These are phyloP conservation scores for Montipora sp. DNA, from an alignment of 64 coral and sea anemone genomes.

Conservation along the genomic window DNA sequence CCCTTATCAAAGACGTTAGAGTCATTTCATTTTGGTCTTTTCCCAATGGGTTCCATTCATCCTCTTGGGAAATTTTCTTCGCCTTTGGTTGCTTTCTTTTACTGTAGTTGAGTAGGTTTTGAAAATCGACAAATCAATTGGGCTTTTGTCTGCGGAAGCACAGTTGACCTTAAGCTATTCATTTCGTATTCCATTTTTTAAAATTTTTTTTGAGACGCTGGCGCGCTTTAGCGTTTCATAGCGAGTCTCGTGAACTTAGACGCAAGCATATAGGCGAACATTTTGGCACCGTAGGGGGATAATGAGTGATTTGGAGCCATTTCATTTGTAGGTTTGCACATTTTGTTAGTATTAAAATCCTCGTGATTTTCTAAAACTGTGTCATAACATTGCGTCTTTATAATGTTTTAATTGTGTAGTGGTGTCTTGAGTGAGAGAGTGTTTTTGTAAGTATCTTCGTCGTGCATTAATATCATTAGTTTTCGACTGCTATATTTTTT, in stretches of 20 bases:
- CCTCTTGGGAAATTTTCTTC: constrained; percentile 16
- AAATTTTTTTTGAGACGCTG: not conserved
- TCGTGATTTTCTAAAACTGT: constrained; percentile 3
- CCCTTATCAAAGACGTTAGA: not conserved
- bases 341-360: not conserved
- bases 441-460: not conserved
- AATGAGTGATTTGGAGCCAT: constrained; percentile 13
- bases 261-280: not conserved
- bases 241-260: not conserved
- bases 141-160: constrained; percentile 21
- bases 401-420: not conserved
- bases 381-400: constrained; percentile 9
- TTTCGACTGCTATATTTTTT: not conserved
- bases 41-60: not conserved
- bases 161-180: not conserved
- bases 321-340: constrained; percentile 6
- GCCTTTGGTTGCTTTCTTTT: not conserved
- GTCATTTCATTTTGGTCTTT: not conserved
- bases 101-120: constrained; percentile 11
- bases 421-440: not conserved
- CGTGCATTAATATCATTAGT: not conserved
- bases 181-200: not conserved
- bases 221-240: not conserved
- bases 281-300: not conserved
- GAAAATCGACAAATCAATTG: not conserved